Conservation (phyloP, 1,140 invertebrate genomes). For the Maconellicoccus hirsutus region DNA sequence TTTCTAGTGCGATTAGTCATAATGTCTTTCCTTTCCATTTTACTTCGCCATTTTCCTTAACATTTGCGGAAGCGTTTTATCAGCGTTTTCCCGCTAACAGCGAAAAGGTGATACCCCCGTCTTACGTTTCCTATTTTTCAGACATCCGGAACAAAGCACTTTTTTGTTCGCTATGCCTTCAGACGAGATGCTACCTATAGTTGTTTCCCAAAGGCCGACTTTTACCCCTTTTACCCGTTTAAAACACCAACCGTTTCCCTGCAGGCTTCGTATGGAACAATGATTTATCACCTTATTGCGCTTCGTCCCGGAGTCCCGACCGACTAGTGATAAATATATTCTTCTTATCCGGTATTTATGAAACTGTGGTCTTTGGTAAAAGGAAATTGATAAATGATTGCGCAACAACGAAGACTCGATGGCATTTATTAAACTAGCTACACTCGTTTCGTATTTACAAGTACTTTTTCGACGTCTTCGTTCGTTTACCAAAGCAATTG, state of each 20-base stretch:
- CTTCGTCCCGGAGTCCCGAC: neutral
- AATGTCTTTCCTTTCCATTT: constrained; percentile 14
- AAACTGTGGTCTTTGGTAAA: constrained; percentile 16
- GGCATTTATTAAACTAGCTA: constrained; percentile 16
- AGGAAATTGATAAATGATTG: constrained; percentile 20
- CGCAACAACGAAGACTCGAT: neutral
- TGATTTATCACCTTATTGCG: constrained; percentile 21
- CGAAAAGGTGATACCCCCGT: neutral
- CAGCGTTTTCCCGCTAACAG: constrained; percentile 5
- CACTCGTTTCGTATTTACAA: neutral
- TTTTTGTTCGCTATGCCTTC: neutral
- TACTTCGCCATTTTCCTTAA: constrained; percentile 3
- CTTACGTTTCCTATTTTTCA: neutral
- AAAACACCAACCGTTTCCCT: neutral
- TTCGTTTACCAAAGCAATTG: too few species aligned
- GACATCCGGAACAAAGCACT: constrained; percentile 7
- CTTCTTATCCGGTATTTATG: constrained; percentile 19
- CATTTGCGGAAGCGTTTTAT: constrained; percentile 7
- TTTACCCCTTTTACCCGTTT: neutral
- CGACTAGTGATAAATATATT: constrained; percentile 19
- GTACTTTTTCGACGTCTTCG: too few species aligned
- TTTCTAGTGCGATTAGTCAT: constrained; percentile 17
- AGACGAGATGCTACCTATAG: neutral
- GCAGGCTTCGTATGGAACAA: constrained; percentile 14
- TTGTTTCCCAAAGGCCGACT: neutral